Conservation (phyloP, 2,888 invertebrate genomes). For the Brachyopa scutellaris region DNA sequence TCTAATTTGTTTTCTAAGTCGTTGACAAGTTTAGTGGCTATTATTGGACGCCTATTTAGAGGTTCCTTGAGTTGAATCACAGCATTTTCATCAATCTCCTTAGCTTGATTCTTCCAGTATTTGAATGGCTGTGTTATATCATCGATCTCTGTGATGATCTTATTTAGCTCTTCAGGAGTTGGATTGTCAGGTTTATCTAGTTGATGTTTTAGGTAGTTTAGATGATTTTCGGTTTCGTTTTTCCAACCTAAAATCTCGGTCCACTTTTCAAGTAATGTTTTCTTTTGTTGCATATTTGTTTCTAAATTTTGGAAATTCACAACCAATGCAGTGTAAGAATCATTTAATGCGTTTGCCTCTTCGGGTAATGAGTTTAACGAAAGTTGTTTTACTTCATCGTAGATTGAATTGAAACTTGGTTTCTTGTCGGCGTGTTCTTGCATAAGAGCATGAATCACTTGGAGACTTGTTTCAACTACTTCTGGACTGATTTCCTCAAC, state of each 20-base stretch:
- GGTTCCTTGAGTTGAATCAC: slow-evolving; percentile 88
- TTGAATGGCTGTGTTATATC: slow-evolving; percentile 86
- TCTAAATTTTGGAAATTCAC: slow-evolving; percentile 90
- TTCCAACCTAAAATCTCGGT: slow-evolving; percentile 91
- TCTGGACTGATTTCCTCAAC: slow-evolving; percentile 92
- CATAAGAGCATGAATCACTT: slow-evolving; percentile 89
- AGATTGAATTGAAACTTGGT: slow-evolving; percentile 89
- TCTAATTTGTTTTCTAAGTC: slow-evolving; percentile 89
- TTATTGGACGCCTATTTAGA: slow-evolving; percentile 87
- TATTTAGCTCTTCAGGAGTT: slow-evolving; percentile 87
- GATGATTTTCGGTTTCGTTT: slow-evolving; percentile 89
- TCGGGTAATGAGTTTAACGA: slow-evolving; percentile 87
- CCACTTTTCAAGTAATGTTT: slow-evolving; percentile 90
- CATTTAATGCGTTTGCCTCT: slow-evolving; percentile 88
- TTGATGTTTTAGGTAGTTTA: slow-evolving; percentile 91
- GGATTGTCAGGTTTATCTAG: slow-evolving; percentile 88
- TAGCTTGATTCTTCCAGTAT: slow-evolving; percentile 88
- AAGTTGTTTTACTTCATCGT: slow-evolving; percentile 91
- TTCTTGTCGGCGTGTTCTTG: slow-evolving; percentile 94
- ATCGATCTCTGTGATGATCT: slow-evolving; percentile 87
- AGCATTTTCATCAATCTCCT: slow-evolving; percentile 86
- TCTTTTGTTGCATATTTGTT: slow-evolving; percentile 88
- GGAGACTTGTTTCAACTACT: slow-evolving; percentile 90
- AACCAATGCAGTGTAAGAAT: slow-evolving; percentile 89
- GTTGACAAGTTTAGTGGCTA: slow-evolving; percentile 88